These are phyloP conservation scores for Arrhopalites spinosus DNA, from an alignment of 2,888 invertebrate species.

Conservation along the genomic window DNA sequence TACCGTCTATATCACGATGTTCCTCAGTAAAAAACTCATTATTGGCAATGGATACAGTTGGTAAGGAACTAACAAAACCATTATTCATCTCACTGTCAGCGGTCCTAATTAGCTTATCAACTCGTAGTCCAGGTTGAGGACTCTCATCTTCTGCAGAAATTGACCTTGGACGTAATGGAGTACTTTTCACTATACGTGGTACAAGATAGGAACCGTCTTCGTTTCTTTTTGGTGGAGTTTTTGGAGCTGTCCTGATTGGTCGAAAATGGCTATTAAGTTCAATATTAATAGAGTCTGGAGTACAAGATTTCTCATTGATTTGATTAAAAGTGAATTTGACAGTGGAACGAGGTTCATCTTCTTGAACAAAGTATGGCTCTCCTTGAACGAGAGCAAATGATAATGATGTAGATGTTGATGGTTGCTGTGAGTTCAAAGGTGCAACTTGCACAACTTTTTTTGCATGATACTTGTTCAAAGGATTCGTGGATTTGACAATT, in stretches of 20 bases:
- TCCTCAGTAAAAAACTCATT: not conserved
- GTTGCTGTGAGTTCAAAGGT: not conserved
- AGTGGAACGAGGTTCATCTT: not conserved
- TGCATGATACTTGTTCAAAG: not conserved
- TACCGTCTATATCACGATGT: too few relatives aligned
- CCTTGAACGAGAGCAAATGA: too few relatives aligned
- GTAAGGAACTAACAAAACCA: not conserved
- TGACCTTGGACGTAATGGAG: constrained; percentile 39
- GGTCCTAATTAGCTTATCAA: not conserved
- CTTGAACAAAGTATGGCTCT: too few relatives aligned
- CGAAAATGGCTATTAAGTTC: constrained; percentile 53
- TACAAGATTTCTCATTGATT: constrained; percentile 16
- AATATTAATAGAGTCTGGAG: constrained; percentile 49
- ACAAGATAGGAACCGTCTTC: constrained; percentile 50
- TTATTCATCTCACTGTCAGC: not conserved
- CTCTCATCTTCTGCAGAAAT: constrained; percentile 2
- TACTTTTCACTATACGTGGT: constrained; percentile 44
- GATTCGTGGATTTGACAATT: not conserved
- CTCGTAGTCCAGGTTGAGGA: not conserved
- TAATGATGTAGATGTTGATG: not conserved
- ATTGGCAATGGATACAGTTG: not conserved
- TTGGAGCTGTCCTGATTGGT: constrained; percentile 51
- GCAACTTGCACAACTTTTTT: not conserved
- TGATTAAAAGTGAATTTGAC: not conserved
- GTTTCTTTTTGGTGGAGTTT: constrained; percentile 50